Conservation (phyloP, 2,888 invertebrate genomes). For the Salticus scenicus region DNA sequence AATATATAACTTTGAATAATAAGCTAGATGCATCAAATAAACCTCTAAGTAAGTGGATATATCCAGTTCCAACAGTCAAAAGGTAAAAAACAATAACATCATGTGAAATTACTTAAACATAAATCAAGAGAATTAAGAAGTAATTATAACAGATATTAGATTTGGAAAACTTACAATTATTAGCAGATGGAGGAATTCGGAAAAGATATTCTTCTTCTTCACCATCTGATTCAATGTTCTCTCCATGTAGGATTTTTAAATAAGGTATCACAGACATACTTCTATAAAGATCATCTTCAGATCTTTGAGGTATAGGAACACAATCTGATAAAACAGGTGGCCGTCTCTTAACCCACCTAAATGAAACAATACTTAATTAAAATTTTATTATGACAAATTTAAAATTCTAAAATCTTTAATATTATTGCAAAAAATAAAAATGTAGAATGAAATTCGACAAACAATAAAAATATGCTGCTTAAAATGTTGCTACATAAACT, state of each 20-base stretch:
- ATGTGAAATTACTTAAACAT: neutral
- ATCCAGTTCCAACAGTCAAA: too few species aligned
- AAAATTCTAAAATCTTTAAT: too few species aligned
- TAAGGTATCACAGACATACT: conserved; percentile 89
- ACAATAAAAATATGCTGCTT: too few species aligned
- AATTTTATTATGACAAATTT: too few species aligned
- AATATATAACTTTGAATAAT: too few species aligned
- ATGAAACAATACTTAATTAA: conserved; percentile 71
- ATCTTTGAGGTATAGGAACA: conserved; percentile 84
- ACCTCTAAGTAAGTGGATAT: too few species aligned
- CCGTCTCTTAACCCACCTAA: conserved; percentile 85
- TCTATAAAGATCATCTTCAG: conserved; percentile 73
- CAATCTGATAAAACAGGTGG: conserved; percentile 81
- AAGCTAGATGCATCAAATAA: neutral
- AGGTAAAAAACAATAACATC: neutral
- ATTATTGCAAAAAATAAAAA: too few species aligned
- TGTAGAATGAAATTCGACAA: too few species aligned
- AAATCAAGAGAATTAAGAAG: neutral
- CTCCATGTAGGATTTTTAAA: conserved; percentile 89
- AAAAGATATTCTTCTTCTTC: conserved; percentile 66
- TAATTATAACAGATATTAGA: too few species aligned
- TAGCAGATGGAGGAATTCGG: conserved; percentile 45
- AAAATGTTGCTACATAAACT: too few species aligned
- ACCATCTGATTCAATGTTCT: conserved; percentile 74
- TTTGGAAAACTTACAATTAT: neutral